A percentile compares a stretch with the other conserved stretches of the same genome.
These are phyloP conservation scores for Acanthisitta chloris DNA, from an alignment of 2,113 vertebrate species.

Conservation along the genomic window DNA sequence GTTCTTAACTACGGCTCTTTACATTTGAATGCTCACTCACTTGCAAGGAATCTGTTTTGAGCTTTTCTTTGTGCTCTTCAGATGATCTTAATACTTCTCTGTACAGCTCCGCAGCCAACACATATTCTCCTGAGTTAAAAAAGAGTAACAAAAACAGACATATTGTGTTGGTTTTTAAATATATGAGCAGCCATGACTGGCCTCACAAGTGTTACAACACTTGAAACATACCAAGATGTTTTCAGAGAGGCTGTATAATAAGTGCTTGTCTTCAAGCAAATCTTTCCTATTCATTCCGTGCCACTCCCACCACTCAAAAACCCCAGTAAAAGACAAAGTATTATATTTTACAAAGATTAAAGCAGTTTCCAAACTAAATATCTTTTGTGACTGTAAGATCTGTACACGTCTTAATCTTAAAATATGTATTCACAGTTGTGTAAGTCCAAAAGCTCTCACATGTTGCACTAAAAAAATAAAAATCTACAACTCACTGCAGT, in stretches of 20 bases:
- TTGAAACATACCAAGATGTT: neutral
- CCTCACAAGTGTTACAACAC: neutral
- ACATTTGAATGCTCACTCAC: constrained; percentile 70
- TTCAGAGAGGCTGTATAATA: neutral
- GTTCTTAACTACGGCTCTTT: neutral
- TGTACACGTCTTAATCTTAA: neutral
- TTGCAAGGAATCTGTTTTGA: constrained; percentile 98
- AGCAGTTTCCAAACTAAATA: neutral
- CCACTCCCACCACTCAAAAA: fast-evolving
- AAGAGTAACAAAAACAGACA: neutral
- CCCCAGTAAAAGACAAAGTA: neutral
- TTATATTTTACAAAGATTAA: neutral
- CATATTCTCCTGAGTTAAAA: constrained; percentile 82
- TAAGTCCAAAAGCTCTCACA: neutral
- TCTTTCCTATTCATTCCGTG: neutral
- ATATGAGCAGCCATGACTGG: neutral
- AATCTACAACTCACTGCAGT: neutral
- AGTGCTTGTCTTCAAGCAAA: neutral
- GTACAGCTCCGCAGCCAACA: constrained; percentile 86
- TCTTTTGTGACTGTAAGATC: neutral
- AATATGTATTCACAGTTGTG: neutral
- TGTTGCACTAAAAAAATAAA: neutral
- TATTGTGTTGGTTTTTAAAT: neutral
- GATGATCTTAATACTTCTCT: constrained; percentile 95
- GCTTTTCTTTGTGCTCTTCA: constrained; percentile 94